Percentiles rank a stretch among this genome's conserved stretches.
Conservation (phyloP, 37 sponge, comb jelly and placozoan genomes). For the Tethya wilhelma region DNA sequence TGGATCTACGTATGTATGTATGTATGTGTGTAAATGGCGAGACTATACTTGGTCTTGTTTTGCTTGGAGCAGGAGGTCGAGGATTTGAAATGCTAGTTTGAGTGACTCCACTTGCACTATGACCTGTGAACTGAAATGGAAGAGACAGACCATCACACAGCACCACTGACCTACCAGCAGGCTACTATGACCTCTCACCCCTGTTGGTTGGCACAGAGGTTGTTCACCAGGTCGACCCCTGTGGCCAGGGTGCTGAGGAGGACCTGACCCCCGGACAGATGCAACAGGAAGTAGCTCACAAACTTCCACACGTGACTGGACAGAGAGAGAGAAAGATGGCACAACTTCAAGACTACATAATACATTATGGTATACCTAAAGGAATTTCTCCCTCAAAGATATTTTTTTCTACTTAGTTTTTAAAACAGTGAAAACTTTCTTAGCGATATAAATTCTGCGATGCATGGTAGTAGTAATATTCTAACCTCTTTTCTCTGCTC, state of each 20-base stretch:
- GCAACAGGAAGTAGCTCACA: constrained; percentile 49
- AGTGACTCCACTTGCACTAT: constrained; percentile 39
- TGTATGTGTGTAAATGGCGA: not conserved
- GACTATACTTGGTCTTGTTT: constrained; percentile 36
- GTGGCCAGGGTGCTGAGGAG: constrained; percentile 50
- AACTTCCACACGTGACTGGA: not conserved
- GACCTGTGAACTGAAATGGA: not conserved
- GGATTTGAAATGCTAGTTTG: constrained; percentile 40
- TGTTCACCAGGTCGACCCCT: constrained; percentile 57
- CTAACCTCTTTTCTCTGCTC: too few relatives aligned
- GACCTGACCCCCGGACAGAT: constrained; percentile 28
- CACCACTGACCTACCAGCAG: not conserved
- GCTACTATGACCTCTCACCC: not conserved
- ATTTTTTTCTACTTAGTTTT: too few relatives aligned
- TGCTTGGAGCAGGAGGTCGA: constrained; percentile 43
- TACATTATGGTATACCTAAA: too few relatives aligned
- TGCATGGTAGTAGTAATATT: too few relatives aligned
- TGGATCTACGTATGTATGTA: too few relatives aligned
- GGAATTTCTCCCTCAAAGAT: too few relatives aligned
- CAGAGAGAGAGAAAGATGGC: not conserved
- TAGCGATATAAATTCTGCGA: too few relatives aligned
- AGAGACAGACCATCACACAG: not conserved
- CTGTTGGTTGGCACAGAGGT: not conserved
- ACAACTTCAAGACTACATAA: too few relatives aligned
- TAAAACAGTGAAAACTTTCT: too few relatives aligned